Evolutionary conservation across 2,113 vertebrate species (phyloP), one percentile per base, ranked within the genome.

Genomic region (Aphelocoma coerulescens): DNA sequence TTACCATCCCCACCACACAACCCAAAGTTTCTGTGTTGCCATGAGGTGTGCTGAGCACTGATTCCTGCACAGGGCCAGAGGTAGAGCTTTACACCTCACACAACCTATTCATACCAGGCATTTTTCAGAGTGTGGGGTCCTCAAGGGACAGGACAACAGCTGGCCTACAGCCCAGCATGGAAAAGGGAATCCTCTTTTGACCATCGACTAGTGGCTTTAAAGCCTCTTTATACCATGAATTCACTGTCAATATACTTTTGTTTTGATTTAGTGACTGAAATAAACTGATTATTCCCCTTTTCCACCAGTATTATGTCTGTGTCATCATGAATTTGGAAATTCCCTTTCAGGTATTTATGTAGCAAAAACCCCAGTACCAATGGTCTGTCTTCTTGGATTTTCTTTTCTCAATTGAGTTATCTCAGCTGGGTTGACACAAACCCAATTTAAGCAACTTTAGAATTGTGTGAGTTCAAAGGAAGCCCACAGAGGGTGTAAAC

Each of bases 311-410:
- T 91, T 96, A 94, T 95, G 94, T 94, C 88, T 91, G 62, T 96
- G 91, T 96, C 95, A 91, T 51, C 84, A 85, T 62, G 91, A 81
- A 96, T 97, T 96, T 96, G 68, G 82, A 95, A 91, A 94, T 95
- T 94, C 71, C 93, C 80, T 96, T 96, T 97, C 88, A 96, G 93
- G 91, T 96, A 95, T 93, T 93, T 93, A 90, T 96, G 68, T 71
- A 94, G 91, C 79, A 94, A 94, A 94, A 95, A 28, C 5, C 55
- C 43, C 59, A 63, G 81, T 46, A 93, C 90, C 95, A 91, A 89
- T 91, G 68, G 58, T 48, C 90, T 94, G 93, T 94, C 95, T 76
- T 46, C 66, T 93, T 88, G 78, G 46, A 94, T 96, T 93, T 95
- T 89, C 78, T 88, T 59, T 54, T 73, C 90, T 69, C 63, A 46